These are phyloP conservation scores for Picathartes gymnocephalus DNA, from an alignment of 2,113 vertebrate species.

Conservation along the genomic window DNA sequence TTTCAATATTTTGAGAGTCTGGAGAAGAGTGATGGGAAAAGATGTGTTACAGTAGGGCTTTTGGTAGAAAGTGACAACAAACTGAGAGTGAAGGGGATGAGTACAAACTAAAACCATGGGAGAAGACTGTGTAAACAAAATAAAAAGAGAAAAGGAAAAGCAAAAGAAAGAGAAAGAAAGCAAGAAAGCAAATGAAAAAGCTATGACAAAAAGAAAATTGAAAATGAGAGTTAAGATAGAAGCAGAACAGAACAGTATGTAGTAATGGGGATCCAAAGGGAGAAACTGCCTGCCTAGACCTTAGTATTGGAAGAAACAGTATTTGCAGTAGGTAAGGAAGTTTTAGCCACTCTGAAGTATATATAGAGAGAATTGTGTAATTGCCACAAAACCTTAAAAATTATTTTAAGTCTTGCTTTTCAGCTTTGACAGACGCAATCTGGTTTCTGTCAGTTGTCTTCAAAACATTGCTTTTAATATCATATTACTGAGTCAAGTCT, in stretches of 20 bases:
- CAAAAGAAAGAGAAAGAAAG: background rate
- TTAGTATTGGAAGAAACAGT: background rate
- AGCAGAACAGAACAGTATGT: background rate
- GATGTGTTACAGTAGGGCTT: background rate
- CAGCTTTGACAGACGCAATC: constrained; percentile 35
- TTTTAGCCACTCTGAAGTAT: background rate
- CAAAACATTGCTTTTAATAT: constrained; percentile 7
- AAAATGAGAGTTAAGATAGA: background rate
- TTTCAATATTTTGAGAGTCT: background rate
- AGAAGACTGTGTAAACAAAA: background rate
- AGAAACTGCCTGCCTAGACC: background rate
- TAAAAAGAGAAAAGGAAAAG: background rate
- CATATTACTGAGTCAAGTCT: background rate
- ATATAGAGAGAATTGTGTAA: background rate
- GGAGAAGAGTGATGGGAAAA: background rate
- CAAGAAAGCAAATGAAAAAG: background rate
- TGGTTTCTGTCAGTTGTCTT: constrained; percentile 29
- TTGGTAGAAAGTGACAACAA: background rate
- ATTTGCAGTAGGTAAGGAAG: background rate
- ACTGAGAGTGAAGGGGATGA: background rate
- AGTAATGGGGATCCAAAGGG: background rate
- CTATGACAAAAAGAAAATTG: background rate
- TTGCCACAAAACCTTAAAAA: background rate
- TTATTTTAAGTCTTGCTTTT: background rate
- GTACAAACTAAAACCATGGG: background rate